Evolutionary conservation across 2,888 invertebrate genomes (phyloP), one percentile per base, ranked within the genome.

Genomic region (Antitype chi): DNA sequence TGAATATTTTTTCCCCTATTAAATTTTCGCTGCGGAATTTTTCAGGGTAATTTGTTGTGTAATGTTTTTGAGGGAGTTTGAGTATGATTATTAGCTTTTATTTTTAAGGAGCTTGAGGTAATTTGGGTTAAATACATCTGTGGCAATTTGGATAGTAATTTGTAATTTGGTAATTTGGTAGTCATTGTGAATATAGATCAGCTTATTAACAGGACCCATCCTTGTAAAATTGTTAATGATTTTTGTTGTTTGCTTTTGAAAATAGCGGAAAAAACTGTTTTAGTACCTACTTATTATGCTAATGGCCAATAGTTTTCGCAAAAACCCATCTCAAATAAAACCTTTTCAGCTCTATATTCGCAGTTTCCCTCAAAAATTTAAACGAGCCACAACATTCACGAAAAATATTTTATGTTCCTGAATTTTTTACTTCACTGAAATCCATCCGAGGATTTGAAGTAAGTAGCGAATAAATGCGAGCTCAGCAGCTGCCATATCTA

Each of bases 391-490:
- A 81, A 28, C 17, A 52, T 71, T 43, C 47, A 72, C 62, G 75
- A 60, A 63, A 77, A 55, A 82, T 84, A 72, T 78, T 78, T 62
- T 69, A 71, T 53, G 73, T 80, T 70, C 23, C 49, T 8, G 52
- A 75, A 82, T 79, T 82, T 87, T 85, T 76, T 74, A 66, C 72
- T 80, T 80, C 66, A 72, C 57, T 76, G 73, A 86, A 81, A 84
- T 76, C 60, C 53, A 74, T 68, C 78, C 59, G 49, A 64, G 71
- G 63, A 67, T 76, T 81, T 76, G 59, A 81, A 88, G 75, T 78
- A 81, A 86, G 83, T 76, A 64, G 80, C 78, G 81, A 63, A 74
- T 83, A 86, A 80, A 88, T 83, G 81, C 76, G 59, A 77, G 69
- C 78, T 84, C 72, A 79, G 71, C 75, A 77, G 70, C 68, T 81